Conservation (phyloP, 92 coral and sea anemone genomes). For the Heteractis magnifica region DNA sequence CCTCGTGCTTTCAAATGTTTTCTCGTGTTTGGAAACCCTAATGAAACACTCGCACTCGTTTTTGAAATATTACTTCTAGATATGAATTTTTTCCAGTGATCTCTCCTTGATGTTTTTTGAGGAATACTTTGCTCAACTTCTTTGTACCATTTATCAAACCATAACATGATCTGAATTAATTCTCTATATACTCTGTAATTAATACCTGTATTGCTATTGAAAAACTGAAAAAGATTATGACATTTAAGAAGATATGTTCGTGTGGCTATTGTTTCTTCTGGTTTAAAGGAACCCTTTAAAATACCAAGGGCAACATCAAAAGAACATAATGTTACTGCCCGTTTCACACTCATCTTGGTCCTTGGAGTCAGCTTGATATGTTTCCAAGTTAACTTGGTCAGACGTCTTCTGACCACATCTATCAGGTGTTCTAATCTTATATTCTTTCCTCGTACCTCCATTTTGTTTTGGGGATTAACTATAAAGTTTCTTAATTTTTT, state of each 20-base stretch:
- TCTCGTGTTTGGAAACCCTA: too few relatives aligned
- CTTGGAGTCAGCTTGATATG: constrained; percentile 25
- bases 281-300: constrained; percentile 19
- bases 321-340: constrained; percentile 31
- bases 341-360: constrained; percentile 43
- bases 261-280: constrained; percentile 28
- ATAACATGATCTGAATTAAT: constrained; percentile 30
- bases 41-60: too few relatives aligned
- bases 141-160: constrained; percentile 44
- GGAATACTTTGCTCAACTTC: constrained; percentile 15
- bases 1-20: too few relatives aligned
- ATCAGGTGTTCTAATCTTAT: constrained; percentile 11
- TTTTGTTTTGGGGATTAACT: constrained; percentile 27
- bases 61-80: too few relatives aligned
- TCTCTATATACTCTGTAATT: constrained; percentile 5
- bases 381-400: constrained; percentile 38
- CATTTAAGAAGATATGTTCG: constrained; percentile 16
- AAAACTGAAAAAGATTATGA: constrained; percentile 28
- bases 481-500: constrained; percentile 45
- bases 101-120: not conserved
- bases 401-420: constrained; percentile 25
- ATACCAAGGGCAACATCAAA: constrained; percentile 37
- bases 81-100: constrained; percentile 46
- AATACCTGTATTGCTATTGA: constrained; percentile 23
- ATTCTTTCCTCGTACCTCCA: not conserved